Conservation (phyloP, 2,888 invertebrate species). For the Cantharis nigra region DNA sequence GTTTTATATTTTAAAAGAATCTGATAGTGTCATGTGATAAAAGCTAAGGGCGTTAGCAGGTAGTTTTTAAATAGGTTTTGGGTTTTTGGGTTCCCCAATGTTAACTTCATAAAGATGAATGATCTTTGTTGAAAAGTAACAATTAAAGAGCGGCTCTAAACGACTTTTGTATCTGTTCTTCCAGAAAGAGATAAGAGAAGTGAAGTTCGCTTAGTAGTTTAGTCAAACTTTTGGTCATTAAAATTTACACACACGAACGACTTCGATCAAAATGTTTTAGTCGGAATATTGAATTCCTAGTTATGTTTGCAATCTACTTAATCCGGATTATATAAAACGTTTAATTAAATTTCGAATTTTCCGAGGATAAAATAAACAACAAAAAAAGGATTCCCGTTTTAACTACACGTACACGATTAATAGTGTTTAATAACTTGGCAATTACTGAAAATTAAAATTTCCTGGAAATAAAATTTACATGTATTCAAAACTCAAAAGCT, state of each 20-base stretch:
- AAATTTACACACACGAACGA: neutral
- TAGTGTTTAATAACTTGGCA: neutral
- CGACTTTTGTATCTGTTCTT: constrained; percentile 42
- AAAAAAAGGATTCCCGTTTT: neutral
- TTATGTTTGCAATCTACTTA: neutral
- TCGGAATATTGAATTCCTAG: neutral
- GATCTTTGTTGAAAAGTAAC: constrained; percentile 51
- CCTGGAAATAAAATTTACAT: neutral
- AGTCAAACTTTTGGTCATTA: neutral
- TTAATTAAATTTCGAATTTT: neutral
- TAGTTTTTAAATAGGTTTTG: constrained; percentile 51
- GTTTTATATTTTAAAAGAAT: constrained; percentile 18
- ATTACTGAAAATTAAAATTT: neutral
- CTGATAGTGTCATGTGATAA: constrained; percentile 37
- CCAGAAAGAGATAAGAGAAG: constrained; percentile 41
- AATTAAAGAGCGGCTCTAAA: constrained; percentile 47
- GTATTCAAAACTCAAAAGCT: neutral
- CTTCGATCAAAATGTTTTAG: neutral
- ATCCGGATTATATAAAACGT: neutral
- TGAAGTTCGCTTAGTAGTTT: constrained; percentile 13
- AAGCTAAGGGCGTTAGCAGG: constrained; percentile 46
- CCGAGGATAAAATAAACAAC: neutral
- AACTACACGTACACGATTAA: neutral
- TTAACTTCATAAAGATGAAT: constrained; percentile 55
- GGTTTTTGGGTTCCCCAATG: constrained; percentile 41